Conservation (phyloP, 2,797 vertebrate genomes). For the Falco biarmicus region DNA sequence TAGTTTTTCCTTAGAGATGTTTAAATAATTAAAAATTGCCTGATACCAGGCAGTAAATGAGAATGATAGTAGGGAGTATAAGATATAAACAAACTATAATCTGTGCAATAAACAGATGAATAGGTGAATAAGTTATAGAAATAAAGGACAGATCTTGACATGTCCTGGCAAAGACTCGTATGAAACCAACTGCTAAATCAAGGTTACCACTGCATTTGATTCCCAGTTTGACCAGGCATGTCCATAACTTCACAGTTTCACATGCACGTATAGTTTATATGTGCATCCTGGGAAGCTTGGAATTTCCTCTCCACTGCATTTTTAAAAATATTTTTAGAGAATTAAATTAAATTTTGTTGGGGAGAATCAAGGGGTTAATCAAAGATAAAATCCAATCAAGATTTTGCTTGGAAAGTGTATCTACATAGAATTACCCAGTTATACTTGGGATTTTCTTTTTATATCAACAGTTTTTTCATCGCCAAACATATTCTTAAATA, state of each 20-base stretch:
- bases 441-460: neutral
- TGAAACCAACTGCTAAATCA: neutral
- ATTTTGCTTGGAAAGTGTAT: neutral
- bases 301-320: neutral
- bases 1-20: neutral
- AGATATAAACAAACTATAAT: neutral
- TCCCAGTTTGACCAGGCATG: neutral
- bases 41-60: neutral
- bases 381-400: conserved; percentile 3
- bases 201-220: neutral
- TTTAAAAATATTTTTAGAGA: neutral
- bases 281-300: neutral
- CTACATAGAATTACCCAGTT: neutral
- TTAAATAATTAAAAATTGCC: neutral
- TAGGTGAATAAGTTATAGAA: neutral
- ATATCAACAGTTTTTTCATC: neutral
- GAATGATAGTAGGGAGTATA: neutral
- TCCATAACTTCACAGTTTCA: neutral
- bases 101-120: neutral
- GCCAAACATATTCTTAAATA: neutral
- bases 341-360: neutral
- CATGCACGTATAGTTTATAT: neutral
- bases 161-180: neutral
- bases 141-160: neutral
- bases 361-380: neutral